phyloP scores from a whole-genome alignment of 2,888 invertebrate species.

The Xylocampa areola region DNA sequence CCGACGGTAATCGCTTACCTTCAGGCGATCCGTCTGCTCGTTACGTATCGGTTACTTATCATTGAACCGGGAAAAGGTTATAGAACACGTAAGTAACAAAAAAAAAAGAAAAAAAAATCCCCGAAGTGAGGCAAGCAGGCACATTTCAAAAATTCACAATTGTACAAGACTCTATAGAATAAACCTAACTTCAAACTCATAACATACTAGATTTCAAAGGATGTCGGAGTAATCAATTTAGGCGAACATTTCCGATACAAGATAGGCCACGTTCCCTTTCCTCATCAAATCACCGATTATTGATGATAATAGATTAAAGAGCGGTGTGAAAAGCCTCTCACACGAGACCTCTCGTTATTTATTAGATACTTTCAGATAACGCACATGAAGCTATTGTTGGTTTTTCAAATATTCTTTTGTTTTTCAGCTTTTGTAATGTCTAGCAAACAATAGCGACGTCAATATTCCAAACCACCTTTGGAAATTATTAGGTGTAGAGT shows the following conservation, averaged over 20 bases:
- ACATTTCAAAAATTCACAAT: too few species aligned
- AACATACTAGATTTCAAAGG: slow-evolving; percentile 33
- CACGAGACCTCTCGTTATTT: slow-evolving; percentile 30
- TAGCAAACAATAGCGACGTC: too few species aligned
- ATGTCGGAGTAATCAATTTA: slow-evolving; percentile 64
- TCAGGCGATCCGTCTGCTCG: too few species aligned
- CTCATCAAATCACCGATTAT: slow-evolving; percentile 43
- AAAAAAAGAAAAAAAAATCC: too few species aligned
- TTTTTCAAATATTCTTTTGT: slow-evolving; percentile 38
- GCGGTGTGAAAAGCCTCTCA: slow-evolving; percentile 33
- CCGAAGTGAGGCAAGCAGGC: too few species aligned
- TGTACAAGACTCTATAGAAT: too few species aligned
- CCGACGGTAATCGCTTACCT: too few species aligned
- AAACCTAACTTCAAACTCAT: slow-evolving; percentile 1
- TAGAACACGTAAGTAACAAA: too few species aligned
- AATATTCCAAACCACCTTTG: too few species aligned
- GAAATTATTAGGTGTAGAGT: too few species aligned
- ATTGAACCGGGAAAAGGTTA: too few species aligned
- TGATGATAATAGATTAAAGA: slow-evolving; percentile 33
- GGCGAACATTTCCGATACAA: slow-evolving; percentile 50
- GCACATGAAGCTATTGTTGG: slow-evolving; percentile 40
- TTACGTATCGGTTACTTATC: too few species aligned
- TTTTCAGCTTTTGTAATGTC: slow-evolving; percentile 9
- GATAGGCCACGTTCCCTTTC: slow-evolving; percentile 67
- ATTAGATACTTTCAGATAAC: slow-evolving; percentile 49